Base-by-base conservation (phyloP, 2,888 invertebrate genomes). In the Pycnomerus fuliginosus region DNA sequence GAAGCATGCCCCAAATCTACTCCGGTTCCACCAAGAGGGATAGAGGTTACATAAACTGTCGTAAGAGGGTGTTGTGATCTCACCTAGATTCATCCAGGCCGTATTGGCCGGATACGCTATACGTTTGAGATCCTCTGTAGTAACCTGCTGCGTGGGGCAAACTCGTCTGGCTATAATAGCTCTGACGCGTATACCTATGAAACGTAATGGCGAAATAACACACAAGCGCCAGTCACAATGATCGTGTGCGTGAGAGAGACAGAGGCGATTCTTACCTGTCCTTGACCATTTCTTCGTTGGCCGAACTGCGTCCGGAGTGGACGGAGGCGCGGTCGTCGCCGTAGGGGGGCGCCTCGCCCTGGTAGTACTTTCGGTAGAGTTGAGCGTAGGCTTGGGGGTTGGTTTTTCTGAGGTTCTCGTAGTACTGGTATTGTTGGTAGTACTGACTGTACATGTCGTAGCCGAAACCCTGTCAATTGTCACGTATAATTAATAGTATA, bases 261-360 rank as follows among this genome's bases (percentile, higher is more conserved):
- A 15, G 31, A 17, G 20, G 10, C 37, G 20, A 41, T 11, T 10
- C 16, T 15, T 10, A 82, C 75, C 83, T 79, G 56, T 80, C 76
- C 60, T 78, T 81, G 7, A 57, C 58, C 10, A 72, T 43, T 46
- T 74, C 76, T 27, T 85, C 87, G 68, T 85, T 84, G 55, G 85
- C 82, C 47, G 89, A 89, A 72, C 89, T 89, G 56, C 88, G 80
- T 30, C 90, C 90, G 11, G 90, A 90, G 75, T 89, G 89, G 37
- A 87, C 86, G 58, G 87, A 87, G 50, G 82, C 86, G 53, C 87
- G 78, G 59, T 85, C 86, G 5, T 75, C 73, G 43, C 64, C 66
- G 44, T 61, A 68, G 4, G 55, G 56, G 17, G 61, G 58, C 33
- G 53, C 45, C 17, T 61, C 58, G 3, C 64, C 57, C 38, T 71